Evolutionary conservation across 1,140 invertebrate genomes (phyloP).

Genomic region (Microvelia longipes): DNA sequence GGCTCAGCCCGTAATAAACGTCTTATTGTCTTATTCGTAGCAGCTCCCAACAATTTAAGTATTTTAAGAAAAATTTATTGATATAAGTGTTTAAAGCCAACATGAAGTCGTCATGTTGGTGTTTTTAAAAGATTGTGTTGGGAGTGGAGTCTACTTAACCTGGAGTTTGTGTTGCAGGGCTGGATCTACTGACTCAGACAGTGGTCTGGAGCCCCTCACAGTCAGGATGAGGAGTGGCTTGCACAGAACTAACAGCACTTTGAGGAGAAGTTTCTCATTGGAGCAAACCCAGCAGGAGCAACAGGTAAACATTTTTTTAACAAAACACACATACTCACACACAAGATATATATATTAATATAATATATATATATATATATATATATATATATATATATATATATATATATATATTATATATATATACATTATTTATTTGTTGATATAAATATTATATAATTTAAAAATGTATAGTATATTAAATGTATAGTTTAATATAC

Average conservation of each 20-base stretch:
- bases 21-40: no score
- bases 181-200: constrained; percentile 19
- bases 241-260: constrained; percentile 38
- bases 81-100: no score
- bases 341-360: background rate
- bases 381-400: background rate
- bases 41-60: no score
- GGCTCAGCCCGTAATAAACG: no score
- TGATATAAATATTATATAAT: background rate
- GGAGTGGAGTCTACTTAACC: no score
- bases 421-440: background rate
- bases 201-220: constrained; percentile 14
- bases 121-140: no score
- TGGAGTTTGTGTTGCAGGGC: constrained; percentile 20
- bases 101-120: no score
- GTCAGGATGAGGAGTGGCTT: constrained; percentile 16
- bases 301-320: constrained; percentile 26
- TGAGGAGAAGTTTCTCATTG: constrained; percentile 55
- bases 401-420: background rate
- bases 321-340: constrained; percentile 15
- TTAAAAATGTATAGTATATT: background rate
- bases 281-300: constrained; percentile 47
- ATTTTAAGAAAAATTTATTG: no score
- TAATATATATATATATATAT: background rate
- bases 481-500: no score